Evolutionary conservation across 2,797 vertebrate species (phyloP), one percentile per base, ranked within the genome.

Genomic region (Artibeus jamaicensis): DNA sequence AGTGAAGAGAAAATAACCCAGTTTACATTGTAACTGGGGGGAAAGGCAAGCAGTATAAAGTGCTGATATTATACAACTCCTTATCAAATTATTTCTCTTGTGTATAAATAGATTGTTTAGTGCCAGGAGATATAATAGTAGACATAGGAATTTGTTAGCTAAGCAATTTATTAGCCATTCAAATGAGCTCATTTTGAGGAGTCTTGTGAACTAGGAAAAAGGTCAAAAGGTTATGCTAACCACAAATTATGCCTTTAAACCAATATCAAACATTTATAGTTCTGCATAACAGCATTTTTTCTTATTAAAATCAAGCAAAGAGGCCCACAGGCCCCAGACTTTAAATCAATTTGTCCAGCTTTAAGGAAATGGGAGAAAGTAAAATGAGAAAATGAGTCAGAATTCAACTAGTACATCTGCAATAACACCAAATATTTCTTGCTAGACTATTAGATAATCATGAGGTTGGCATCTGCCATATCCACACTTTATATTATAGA

Each of bases 181-280:
- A 79, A 93, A 95, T 92, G 91, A 92, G 44, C 21, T 92, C 57
- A 91, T 32, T 90, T 92, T 79, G 29, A 74, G 78, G 84, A 81
- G 1, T 81, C 39, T 84, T 93, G 4, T 84, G 44, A 79, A 70
- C 24, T 24, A 76, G 55, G 42, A 77, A 62, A 77, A 92, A 91
- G 81, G 57, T 94, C 70, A 96, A 96, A 97, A 96, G 37, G 18
- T 92, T 89, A 96, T 22, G 86, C 39, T 34, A 34, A 84, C 94
- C 73, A 26, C 16, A 96, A 93, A 89, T 42, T 67, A 70, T 46
- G 3, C 68, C 37, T 89, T 93, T 70, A 94, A 90, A 83, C 14
- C 84, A 92, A 15, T 76, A 76, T 71, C 44, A 92, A 93, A 86
- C 4, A 9, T 65, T 93, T 76, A 73, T 37, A 50, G 14, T 37